Evolutionary conservation across 2,888 invertebrate genomes (phyloP), one percentile per base, ranked within the genome.

Genomic region (Luffia ferchaultella): DNA sequence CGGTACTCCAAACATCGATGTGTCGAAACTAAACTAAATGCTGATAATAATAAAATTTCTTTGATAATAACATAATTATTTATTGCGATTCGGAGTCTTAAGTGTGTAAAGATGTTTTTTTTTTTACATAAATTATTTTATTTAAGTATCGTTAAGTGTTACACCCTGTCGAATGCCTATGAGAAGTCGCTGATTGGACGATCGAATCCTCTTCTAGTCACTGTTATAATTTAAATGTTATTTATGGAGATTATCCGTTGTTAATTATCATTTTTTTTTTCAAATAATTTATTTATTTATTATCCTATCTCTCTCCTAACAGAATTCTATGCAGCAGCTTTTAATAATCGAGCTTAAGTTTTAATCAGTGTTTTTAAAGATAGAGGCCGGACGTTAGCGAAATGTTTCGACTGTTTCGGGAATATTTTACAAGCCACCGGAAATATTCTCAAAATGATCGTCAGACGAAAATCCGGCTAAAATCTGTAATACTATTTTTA

Each of bases 141-240:
- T 76, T 78, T 70, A 67, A 74, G 68, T 74, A 72, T 64, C 59
- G 60, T 71, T 83, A 82, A 82, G 82, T 79, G 82, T 82, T 82
- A 80, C 75, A 76, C 73, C 75, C 70, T 76, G 64, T 76, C 78
- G 75, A 77, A 77, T 70, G 77, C 76, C 73, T 68, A 67, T 66
- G 76, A 70, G 73, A 76, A 67, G 71, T 67, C 71, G 70, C 68
- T 66, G 69, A 68, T 63, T 62, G 70, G 69, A 67, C 58, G 55
- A 62, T 63, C 65, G 67, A 60, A 62, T 63, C 61, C 62, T 62
- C 61, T 61, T 80, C 82, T 82, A 80, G 82, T 79, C 82, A 78
- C 68, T 70, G 69, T 75, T 76, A 65, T 12, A 71, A 65, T 67
- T 69, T 70, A 70, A 67, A 73, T 73, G 73, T 72, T 67, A 67